These are phyloP conservation scores for Drosophila arawakana DNA, from an alignment of 1,140 invertebrate species.

Conservation along the genomic window DNA sequence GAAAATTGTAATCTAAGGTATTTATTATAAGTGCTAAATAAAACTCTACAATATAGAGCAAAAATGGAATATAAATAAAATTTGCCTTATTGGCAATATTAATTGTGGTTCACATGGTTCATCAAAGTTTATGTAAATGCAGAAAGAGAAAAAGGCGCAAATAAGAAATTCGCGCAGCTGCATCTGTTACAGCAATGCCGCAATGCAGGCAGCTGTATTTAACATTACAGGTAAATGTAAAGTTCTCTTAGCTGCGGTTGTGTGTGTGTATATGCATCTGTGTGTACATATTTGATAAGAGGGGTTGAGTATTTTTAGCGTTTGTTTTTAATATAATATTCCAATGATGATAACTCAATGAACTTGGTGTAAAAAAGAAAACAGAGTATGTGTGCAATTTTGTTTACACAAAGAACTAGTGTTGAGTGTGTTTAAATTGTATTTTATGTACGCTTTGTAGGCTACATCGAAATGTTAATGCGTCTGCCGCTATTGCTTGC, in stretches of 20 bases:
- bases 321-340: conserved; percentile 11
- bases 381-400: conserved; percentile 15
- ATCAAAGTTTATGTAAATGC: neutral
- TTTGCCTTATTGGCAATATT: too few relatives aligned
- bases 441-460: neutral
- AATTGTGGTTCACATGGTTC: neutral
- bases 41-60: too few relatives aligned
- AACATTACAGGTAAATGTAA: conserved; percentile 9
- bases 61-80: too few relatives aligned
- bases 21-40: too few relatives aligned
- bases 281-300: conserved; percentile 3
- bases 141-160: neutral
- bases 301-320: neutral
- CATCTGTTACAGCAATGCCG: neutral
- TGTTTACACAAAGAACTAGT: neutral
- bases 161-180: neutral
- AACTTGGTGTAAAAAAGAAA: neutral
- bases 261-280: conserved; percentile 1
- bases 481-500: conserved; percentile 51
- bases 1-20: too few relatives aligned
- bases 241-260: neutral
- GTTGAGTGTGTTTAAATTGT: neutral
- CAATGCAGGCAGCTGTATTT: conserved; percentile 3
- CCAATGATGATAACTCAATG: conserved; percentile 20
- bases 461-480: conserved; percentile 63